phyloP scores from a whole-genome alignment of 2,888 invertebrate species.

The Drosophila nr. perissopoda region DNA sequence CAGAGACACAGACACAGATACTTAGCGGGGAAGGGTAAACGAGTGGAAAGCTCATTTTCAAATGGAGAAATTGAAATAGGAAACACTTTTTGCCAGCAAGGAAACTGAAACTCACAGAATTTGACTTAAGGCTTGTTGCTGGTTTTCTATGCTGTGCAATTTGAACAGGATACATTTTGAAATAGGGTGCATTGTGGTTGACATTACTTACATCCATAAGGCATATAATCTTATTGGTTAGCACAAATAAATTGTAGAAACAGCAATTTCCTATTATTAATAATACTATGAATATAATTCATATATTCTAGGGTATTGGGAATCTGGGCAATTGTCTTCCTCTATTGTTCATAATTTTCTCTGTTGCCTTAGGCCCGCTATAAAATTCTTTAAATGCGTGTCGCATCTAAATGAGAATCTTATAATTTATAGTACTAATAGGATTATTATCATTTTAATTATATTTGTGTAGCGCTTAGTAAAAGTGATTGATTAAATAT shows the following conservation, averaged over 20 bases:
- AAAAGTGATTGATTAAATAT: neutral
- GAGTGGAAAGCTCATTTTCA: conserved; percentile 68
- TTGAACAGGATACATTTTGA: conserved; percentile 22
- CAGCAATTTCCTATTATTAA: neutral
- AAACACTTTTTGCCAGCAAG: conserved; percentile 54
- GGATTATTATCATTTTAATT: neutral
- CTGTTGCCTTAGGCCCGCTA: no score
- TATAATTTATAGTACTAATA: neutral
- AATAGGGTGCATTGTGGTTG: neutral
- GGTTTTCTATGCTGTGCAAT: conserved; percentile 22
- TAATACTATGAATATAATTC: neutral
- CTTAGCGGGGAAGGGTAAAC: conserved; percentile 22
- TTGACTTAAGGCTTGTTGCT: conserved; percentile 16
- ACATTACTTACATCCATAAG: conserved; percentile 7
- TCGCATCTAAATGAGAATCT: neutral
- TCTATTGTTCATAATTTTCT: neutral
- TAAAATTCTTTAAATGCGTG: no score
- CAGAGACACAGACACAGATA: conserved; percentile 37
- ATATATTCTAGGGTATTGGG: neutral
- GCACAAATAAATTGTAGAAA: neutral
- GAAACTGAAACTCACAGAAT: conserved; percentile 42
- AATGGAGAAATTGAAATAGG: conserved; percentile 77
- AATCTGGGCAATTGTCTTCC: neutral
- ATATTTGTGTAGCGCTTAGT: accelerated
- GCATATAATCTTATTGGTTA: conserved; percentile 5